Base-by-base conservation (phyloP, 2,113 vertebrate genomes). In the Lophochroa leadbeateri region DNA sequence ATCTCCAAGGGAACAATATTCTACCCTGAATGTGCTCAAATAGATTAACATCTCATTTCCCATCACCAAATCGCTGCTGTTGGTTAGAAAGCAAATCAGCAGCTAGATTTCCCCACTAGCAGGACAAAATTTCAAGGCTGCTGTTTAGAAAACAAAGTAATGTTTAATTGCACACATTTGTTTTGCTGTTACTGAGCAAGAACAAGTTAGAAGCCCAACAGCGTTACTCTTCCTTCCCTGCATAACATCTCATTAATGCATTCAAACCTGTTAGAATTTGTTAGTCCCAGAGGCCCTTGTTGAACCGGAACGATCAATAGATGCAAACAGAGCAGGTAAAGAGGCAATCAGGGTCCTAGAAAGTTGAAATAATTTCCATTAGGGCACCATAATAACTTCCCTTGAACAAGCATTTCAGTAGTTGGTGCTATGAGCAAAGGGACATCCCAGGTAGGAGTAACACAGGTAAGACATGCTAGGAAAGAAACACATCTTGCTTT, bases 281-380 rank as follows among this genome's bases (percentile, higher is more conserved):
- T 79, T 88, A 83, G 39, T 91, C 76, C 89, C 85, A 67, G 77
- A 86, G 87, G 86, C 71, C 69, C 91, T 82, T 90, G 78, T 88
- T 91, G 90, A 82, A 87, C 55, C 80, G 60, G 55, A 93, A 37
- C 6, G 0, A 94, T 94, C 92, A 88, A 96, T 91, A 91, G 72
- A 93, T 85, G 90, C 93, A 94, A 94, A 92, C 69, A 90, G 91
- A 95, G 86, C 88, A 93, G 69, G 88, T 96, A 94, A 94, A 96
- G 53, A 92, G 95, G 82, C 77, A 87, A 82, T 94, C 80, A 52
- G 44, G 52, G 71, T 81, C 75, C 82, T 85, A 85, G 84, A 86
- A 91, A 68, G 86, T 65, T 84, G 88, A 94, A 94, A 53, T 85
- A 69, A 65, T 93, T 86, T 74, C 91, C 70, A 81, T 81, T 79